Base-by-base conservation (phyloP, 2,113 vertebrate species). In the Thomomys bottae region DNA sequence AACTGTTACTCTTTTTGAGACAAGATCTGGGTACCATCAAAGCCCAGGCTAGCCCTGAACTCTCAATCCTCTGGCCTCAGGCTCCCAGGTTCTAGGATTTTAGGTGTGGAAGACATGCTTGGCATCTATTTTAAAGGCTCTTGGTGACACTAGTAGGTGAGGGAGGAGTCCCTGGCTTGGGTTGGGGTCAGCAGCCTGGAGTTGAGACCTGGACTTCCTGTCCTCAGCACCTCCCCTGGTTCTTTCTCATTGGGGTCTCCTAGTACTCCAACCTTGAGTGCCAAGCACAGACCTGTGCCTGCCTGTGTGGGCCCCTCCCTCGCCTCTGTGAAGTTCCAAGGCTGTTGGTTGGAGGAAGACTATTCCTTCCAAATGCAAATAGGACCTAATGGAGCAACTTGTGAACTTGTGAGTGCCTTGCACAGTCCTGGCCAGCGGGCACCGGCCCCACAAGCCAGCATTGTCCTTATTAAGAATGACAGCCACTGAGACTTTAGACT, bases 401-500 rank as follows among this genome's bases (percentile, higher is more conserved):
- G 30, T 2, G 20, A 72, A 17, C 49, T 59, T n/a, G 30, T 2
- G 20, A 40, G 28, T 2, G 20, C 17, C 5, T 24, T n/a, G 3
- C 21, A 36, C 6, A 1, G 10, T 75, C 82, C 20, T 26, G 10
- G 17, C 23, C 49, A n/a, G 28, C 5, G 28, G 42, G 42, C 67
- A 3, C 8, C 2, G 5, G 14, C 3, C 1, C 10, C 87, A 6
- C 0, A 10, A n/a, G 21, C 38, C 24, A 28, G 21, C 23, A 4
- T 8, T 10, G 3, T 7, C 66, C 64, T 72, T 45, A 6, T 8
- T 18, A 61, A 8, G 0, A 6, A 34, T 11, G 57, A 21, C 3
- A 8, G 54, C 24, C 3, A 0, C 12, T 3, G 59, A 21, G 0
- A 14, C 4, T 11, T 5, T 14, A 21, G 0, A 14, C 4, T 11